A percentile compares a stretch with the other conserved stretches of the same genome.
phyloP scores from a whole-genome alignment of 2,797 vertebrate species.

The Cyclura pinguis region DNA sequence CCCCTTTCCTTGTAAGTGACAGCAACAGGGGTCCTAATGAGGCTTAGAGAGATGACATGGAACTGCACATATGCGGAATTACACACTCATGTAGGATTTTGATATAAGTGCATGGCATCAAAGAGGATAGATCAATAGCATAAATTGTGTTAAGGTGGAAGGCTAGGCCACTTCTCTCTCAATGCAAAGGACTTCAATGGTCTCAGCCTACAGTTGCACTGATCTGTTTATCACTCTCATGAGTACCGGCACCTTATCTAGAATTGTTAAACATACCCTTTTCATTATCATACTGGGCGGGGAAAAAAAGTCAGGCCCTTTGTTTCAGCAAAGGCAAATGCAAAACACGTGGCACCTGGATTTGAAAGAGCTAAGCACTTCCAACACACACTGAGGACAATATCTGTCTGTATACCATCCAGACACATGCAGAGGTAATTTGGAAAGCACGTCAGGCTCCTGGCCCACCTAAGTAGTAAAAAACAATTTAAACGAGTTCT shows the following conservation, averaged over 20 bases:
- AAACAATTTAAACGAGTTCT: constrained; percentile 32
- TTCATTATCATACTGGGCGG: constrained; percentile 29
- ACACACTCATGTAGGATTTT: background rate
- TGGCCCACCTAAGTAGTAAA: constrained; percentile 44
- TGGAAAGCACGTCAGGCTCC: constrained; percentile 33
- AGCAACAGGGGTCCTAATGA: too few species aligned
- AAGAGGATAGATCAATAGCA: background rate
- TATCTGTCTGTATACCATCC: constrained; percentile 20
- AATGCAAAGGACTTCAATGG: background rate
- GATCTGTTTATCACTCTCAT: background rate
- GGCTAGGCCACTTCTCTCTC: background rate
- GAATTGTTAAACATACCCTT: constrained; percentile 23
- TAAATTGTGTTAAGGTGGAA: background rate
- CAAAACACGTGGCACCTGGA: constrained; percentile 14
- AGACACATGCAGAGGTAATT: constrained; percentile 44
- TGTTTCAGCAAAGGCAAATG: constrained; percentile 19
- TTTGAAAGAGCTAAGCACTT: constrained; percentile 34
- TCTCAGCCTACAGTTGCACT: background rate
- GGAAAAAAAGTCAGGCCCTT: constrained; percentile 22
- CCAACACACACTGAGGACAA: constrained; percentile 26
- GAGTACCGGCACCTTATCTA: background rate
- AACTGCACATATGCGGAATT: too few species aligned
- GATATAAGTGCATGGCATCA: background rate
- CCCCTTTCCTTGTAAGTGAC: too few species aligned
- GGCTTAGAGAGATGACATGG: too few species aligned